phyloP scores from a whole-genome alignment of 1,140 invertebrate species.

The Saccostrea cuccullata region DNA sequence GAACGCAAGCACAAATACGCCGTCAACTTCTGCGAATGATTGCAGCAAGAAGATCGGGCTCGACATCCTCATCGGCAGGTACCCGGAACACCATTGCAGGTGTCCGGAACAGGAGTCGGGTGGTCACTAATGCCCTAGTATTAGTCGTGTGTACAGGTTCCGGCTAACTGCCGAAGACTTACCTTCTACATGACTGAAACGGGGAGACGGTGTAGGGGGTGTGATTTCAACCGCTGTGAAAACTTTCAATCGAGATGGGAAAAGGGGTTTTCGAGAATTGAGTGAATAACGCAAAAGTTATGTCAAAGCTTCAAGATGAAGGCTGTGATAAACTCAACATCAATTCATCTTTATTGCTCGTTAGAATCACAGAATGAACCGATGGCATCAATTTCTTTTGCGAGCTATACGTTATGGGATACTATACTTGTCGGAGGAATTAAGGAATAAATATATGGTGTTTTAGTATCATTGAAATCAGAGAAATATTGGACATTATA shows the following conservation, averaged over 20 bases:
- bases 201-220: neutral
- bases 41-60: constrained; percentile 15
- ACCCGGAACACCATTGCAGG: neutral
- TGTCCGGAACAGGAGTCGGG: constrained; percentile 2
- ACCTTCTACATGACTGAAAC: neutral
- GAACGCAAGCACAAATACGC: no score
- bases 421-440: no score
- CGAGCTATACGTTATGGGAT: neutral
- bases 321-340: constrained; percentile 18
- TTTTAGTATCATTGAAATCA: no score
- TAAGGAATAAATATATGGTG: no score
- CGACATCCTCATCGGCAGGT: neutral
- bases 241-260: constrained; percentile 4
- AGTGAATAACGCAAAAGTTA: neutral
- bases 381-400: neutral
- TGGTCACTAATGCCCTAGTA: neutral
- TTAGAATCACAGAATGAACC: neutral
- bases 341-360: constrained; percentile 3
- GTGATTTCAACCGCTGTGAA: constrained; percentile 22
- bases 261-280: constrained; percentile 3
- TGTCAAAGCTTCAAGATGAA: neutral
- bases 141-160: neutral
- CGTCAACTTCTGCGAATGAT: constrained; percentile 3
- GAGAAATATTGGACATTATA: no score
- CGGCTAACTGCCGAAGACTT: neutral